These are phyloP conservation scores for Pyxicephalus adspersus DNA, from an alignment of 2,113 vertebrate species.

Conservation along the genomic window DNA sequence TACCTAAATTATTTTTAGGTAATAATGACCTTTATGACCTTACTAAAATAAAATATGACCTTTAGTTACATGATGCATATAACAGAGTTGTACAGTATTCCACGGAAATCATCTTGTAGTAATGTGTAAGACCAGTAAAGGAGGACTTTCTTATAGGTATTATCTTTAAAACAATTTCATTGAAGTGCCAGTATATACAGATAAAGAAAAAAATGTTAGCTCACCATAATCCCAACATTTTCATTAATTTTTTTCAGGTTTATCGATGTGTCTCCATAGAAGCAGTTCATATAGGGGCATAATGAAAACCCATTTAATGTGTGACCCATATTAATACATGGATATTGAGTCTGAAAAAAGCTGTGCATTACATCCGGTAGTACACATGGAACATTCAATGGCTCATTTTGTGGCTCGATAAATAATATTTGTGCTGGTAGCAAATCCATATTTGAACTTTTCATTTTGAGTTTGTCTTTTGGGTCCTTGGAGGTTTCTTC, in stretches of 20 bases:
- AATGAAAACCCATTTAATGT: slow-evolving; percentile 62
- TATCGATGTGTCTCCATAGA: slow-evolving; percentile 67
- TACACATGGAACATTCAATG: slow-evolving; percentile 57
- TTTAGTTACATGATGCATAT: too few species aligned
- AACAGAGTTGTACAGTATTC: too few species aligned
- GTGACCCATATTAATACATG: slow-evolving; percentile 65
- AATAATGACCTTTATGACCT: too few species aligned
- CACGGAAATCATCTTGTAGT: too few species aligned
- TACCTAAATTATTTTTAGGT: too few species aligned
- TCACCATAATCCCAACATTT: slow-evolving; percentile 72
- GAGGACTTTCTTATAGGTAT: too few species aligned
- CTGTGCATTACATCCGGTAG: slow-evolving; percentile 64
- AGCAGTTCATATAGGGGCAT: slow-evolving; percentile 70
- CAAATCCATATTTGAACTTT: neutral
- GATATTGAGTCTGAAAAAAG: slow-evolving; percentile 65
- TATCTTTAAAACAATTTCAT: too few species aligned
- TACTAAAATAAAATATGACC: too few species aligned
- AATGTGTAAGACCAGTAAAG: too few species aligned
- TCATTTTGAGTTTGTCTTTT: neutral
- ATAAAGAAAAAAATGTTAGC: slow-evolving; percentile 15
- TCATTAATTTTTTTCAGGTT: slow-evolving; percentile 68
- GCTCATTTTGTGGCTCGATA: neutral
- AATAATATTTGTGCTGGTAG: neutral
- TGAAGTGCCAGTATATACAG: neutral
- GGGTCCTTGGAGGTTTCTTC: neutral